phyloP scores from a whole-genome alignment of 2,888 invertebrate genomes.

The Cerastis rubricosa region DNA sequence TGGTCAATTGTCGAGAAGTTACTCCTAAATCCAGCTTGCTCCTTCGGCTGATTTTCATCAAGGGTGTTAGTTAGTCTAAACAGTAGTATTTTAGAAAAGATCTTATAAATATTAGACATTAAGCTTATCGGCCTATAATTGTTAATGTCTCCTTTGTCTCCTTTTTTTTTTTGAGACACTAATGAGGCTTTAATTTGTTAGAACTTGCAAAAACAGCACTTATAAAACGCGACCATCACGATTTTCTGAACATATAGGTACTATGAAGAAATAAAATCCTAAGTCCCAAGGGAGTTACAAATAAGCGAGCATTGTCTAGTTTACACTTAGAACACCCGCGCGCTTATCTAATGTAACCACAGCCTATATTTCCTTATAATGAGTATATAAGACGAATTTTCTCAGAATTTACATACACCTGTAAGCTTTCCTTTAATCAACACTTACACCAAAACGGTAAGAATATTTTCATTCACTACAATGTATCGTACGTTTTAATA shows the following conservation, averaged over 20 bases:
- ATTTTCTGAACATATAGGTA: background rate
- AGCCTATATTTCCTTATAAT: conserved; percentile 38
- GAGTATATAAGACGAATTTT: conserved; percentile 71
- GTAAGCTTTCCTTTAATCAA: conserved; percentile 56
- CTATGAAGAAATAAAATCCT: background rate
- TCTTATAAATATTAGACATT: too few species aligned
- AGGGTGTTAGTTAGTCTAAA: too few species aligned
- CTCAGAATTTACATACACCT: conserved; percentile 68
- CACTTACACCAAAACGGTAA: conserved; percentile 61
- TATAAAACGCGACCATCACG: background rate
- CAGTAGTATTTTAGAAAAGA: too few species aligned
- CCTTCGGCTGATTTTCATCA: too few species aligned
- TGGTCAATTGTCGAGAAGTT: too few species aligned
- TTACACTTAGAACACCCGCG: conserved; percentile 42
- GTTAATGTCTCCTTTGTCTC: too few species aligned
- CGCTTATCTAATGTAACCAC: conserved; percentile 53
- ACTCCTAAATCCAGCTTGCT: too few species aligned
- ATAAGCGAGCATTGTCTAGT: background rate
- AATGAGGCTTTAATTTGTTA: background rate
- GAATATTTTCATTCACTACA: conserved; percentile 30
- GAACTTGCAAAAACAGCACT: background rate
- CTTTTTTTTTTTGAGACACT: too few species aligned
- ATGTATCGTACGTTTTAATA: background rate
- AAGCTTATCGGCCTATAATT: too few species aligned
- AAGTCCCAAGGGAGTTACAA: background rate